Evolutionary conservation across 2,113 vertebrate genomes (phyloP), one percentile per base, ranked within the genome.

Genomic region (Numenius arquata): DNA sequence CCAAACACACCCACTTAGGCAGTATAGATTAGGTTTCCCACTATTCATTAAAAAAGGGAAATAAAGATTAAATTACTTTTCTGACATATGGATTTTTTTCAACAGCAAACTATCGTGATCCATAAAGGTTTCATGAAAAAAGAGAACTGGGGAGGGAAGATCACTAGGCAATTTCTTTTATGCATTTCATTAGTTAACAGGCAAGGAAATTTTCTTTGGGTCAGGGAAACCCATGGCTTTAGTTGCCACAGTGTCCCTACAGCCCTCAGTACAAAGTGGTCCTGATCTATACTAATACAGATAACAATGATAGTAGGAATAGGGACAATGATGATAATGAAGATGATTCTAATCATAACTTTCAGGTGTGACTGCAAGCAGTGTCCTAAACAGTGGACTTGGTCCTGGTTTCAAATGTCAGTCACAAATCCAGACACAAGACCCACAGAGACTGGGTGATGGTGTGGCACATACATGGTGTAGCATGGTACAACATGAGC

Each of bases 1-100:
- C 91, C 93, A 95, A 94, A 89, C 92, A 95, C 95, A 89, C 95
- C 97, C 87, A 94, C 47, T 12, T 61, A 78, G 45, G 80, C 78
- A 91, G 52, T 29, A 78, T 8, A 77, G 50, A 87, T 88, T 79
- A 45, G 19, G 27, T 74, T 97, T 89, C 67, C 40, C 68, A 74
- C 30, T 83, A 38, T 47, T 83, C 36, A 80, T 63, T 90, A 30
- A 82, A 89, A 81, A 89, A 47, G 45, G n/a, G 23, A 78, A 92
- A 95, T 63, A 79, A 88, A 93, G 58, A 67, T 47, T 45, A 77
- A 85, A 26, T 75, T 89, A 88, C 32, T 85, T 92, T 86, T 70
- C 67, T 90, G 70, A 83, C 34, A 43, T 7, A 56, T 26, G 20
- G 3, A 6, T 8, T 26, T 32, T 53, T 77, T 59, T 48, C 21